Conservation (phyloP, 2,113 vertebrate species). For the Tonatia bakeri region DNA sequence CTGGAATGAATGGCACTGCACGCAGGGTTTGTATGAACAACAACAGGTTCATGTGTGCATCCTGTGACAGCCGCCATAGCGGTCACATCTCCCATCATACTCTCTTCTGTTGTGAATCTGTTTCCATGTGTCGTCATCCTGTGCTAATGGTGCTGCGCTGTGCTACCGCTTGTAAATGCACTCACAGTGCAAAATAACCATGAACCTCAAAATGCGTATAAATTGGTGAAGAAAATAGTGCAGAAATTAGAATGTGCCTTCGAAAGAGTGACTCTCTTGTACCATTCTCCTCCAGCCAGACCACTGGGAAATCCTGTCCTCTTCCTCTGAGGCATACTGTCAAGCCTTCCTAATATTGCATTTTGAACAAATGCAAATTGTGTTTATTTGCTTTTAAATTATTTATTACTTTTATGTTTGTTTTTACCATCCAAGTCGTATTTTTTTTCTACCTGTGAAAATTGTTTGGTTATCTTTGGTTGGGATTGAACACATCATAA, state of each 20-base stretch:
- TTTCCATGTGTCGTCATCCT: not conserved
- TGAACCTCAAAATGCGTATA: not conserved
- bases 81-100: too few species aligned
- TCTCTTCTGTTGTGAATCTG: not conserved
- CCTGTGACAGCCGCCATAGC: not conserved
- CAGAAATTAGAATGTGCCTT: not conserved
- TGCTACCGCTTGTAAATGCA: not conserved
- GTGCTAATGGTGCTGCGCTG: not conserved
- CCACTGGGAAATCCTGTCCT: not conserved
- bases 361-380: not conserved
- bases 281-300: not conserved
- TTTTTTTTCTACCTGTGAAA: not conserved
- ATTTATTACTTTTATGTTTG: not conserved
- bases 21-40: not conserved
- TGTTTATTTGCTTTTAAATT: not conserved
- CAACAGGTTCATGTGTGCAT: rapidly evolving
- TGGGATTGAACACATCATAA: not conserved
- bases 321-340: too few species aligned
- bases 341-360: not conserved
- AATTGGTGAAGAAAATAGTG: not conserved
- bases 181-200: not conserved
- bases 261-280: not conserved
- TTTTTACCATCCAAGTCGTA: not conserved
- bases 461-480: not conserved
- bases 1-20: rapidly evolving